A percentile compares a stretch with the other conserved stretches of the same genome.
These are phyloP conservation scores for Lucifuga dentata DNA, from an alignment of 2,113 vertebrate species.

Conservation along the genomic window DNA sequence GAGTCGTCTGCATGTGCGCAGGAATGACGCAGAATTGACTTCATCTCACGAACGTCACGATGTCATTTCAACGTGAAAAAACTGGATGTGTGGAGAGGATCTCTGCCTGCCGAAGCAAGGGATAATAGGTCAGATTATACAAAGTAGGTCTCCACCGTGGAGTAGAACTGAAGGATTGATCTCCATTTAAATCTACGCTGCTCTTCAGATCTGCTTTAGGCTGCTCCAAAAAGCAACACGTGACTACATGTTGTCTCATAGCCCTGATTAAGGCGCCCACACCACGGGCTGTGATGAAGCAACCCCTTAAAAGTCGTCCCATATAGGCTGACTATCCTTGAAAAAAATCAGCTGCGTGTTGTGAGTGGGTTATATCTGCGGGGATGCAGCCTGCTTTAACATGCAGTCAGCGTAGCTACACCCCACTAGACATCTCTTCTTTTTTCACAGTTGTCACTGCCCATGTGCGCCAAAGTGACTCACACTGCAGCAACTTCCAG, in stretches of 20 bases:
- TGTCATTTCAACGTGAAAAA: constrained; percentile 67
- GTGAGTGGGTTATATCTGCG: constrained; percentile 31
- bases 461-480: constrained; percentile 87
- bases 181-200: too few species aligned
- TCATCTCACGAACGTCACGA: constrained; percentile 83
- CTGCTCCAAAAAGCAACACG: not conserved
- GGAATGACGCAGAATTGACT: constrained; percentile 85
- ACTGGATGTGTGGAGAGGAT: constrained; percentile 19
- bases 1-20: constrained; percentile 83
- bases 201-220: not conserved
- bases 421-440: constrained; percentile 56
- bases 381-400: constrained; percentile 68
- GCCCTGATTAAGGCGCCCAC: not conserved
- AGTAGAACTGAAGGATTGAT: not conserved
- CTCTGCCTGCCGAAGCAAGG: not conserved
- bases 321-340: not conserved
- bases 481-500: constrained; percentile 88
- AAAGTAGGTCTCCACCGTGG: constrained; percentile 5
- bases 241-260: not conserved
- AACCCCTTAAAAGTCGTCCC: constrained; percentile 33
- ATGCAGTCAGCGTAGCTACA: constrained; percentile 64
- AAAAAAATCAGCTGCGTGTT: constrained; percentile 26
- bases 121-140: constrained; percentile 34
- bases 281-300: not conserved
- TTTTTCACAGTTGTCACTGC: constrained; percentile 77